Evolutionary conservation across 1,140 invertebrate species (phyloP).

Genomic region (Centruroides sculpturatus): DNA sequence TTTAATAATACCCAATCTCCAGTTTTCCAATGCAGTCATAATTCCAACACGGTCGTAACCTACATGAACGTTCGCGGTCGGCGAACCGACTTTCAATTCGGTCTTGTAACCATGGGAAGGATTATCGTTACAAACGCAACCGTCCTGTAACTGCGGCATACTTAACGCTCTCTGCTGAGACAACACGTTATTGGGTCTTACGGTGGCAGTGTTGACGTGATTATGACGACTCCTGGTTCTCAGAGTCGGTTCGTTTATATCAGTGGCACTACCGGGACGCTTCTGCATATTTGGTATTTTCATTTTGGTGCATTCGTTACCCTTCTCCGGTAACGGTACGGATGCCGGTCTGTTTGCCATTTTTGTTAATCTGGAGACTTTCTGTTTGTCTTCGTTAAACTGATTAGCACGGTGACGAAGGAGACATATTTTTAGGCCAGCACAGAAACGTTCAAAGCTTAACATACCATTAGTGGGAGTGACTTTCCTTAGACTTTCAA

Average conservation of each 20-base stretch:
- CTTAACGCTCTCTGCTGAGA: conserved; percentile 49
- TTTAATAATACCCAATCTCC: conserved; percentile 53
- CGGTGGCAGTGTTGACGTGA: conserved; percentile 19
- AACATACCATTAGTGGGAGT: conserved; percentile 71
- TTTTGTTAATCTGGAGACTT: conserved; percentile 4
- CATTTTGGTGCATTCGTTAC: neutral
- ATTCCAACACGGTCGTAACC: conserved; percentile 1
- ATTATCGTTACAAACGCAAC: conserved; percentile 24
- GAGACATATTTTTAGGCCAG: conserved; percentile 72
- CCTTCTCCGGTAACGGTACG: conserved; percentile 48
- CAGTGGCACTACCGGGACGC: neutral
- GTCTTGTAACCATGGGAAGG: neutral
- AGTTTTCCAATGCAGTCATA: conserved; percentile 48
- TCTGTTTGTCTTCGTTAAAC: neutral
- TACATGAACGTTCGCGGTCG: no score
- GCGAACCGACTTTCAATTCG: no score
- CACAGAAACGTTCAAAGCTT: conserved; percentile 77
- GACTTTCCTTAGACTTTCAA: conserved; percentile 73
- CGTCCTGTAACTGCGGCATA: conserved; percentile 52
- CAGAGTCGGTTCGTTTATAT: neutral
- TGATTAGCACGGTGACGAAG: conserved; percentile 42
- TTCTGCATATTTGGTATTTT: conserved; percentile 3
- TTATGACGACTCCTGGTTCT: neutral
- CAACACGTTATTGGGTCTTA: conserved; percentile 23
- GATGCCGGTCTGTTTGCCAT: conserved; percentile 49